Conservation (phyloP, 2,888 invertebrate genomes). For the Hemithea aestivaria region DNA sequence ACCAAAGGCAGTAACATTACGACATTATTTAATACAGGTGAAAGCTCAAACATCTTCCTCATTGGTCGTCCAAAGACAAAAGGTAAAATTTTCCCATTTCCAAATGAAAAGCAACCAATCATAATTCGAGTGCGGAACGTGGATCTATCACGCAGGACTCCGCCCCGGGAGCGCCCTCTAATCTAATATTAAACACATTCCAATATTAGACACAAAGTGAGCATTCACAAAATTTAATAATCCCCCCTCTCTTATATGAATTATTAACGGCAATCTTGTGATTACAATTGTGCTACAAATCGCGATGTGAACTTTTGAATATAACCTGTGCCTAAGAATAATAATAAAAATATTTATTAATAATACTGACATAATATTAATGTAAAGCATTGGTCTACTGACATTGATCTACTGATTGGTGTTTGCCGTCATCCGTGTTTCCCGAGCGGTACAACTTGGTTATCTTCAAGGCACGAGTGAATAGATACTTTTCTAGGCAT, state of each 20-base stretch:
- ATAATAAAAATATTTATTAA: too few relatives aligned
- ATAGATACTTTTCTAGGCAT: too few relatives aligned
- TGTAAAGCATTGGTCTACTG: too few relatives aligned
- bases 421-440: too few relatives aligned
- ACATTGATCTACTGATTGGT: too few relatives aligned
- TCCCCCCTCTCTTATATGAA: conserved; percentile 58
- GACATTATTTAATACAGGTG: too few relatives aligned
- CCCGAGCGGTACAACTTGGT: too few relatives aligned
- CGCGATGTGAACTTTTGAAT: conserved; percentile 73
- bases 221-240: conserved; percentile 79
- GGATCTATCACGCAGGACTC: conserved; percentile 61
- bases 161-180: conserved; percentile 59
- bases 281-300: conserved; percentile 72
- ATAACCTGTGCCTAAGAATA: too few relatives aligned
- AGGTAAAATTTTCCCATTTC: conserved; percentile 51
- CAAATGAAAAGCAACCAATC: conserved; percentile 68
- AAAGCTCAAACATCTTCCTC: too few relatives aligned
- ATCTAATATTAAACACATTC: conserved; percentile 79
- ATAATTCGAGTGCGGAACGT: conserved; percentile 53
- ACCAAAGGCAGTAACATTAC: too few relatives aligned
- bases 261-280: conserved; percentile 79
- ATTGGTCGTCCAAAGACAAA: conserved; percentile 12
- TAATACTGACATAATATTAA: too few relatives aligned
- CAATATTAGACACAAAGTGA: conserved; percentile 79
- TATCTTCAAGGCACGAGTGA: too few relatives aligned